Conservation (phyloP, 2,888 invertebrate genomes). For the Melangyna quadrimaculata region DNA sequence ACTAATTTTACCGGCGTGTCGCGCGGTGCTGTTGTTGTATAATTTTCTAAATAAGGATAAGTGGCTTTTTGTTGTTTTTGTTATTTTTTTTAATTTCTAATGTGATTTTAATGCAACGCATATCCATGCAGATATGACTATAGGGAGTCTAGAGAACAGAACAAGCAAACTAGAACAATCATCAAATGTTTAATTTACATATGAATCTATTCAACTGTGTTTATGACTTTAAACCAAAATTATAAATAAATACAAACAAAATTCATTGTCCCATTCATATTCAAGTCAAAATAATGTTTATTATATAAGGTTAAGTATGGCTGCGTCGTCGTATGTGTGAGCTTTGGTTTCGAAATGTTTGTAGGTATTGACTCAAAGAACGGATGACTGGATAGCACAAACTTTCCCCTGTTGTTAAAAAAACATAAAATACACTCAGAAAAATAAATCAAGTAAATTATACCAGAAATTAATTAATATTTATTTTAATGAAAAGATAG, state of each 20-base stretch:
- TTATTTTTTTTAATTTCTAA: neutral
- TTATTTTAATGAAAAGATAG: too few species aligned
- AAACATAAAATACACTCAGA: too few species aligned
- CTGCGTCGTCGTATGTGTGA: too few species aligned
- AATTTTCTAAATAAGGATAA: slow-evolving; percentile 10
- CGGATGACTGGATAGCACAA: too few species aligned
- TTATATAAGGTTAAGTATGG: too few species aligned
- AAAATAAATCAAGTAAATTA: too few species aligned
- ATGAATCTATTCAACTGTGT: neutral
- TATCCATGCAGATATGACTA: neutral
- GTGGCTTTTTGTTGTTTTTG: neutral
- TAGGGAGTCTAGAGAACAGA: neutral
- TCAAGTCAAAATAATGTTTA: too few species aligned
- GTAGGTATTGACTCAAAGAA: too few species aligned
- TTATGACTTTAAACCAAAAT: neutral
- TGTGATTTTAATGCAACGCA: neutral
- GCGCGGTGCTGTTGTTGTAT: neutral
- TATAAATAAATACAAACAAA: neutral
- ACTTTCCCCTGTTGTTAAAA: too few species aligned
- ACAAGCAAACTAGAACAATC: neutral
- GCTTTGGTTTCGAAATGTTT: too few species aligned
- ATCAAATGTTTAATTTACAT: neutral
- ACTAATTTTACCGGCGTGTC: neutral
- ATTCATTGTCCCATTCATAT: neutral
- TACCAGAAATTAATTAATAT: too few species aligned